Percentiles rank a stretch among this genome's conserved stretches.
phyloP scores from a whole-genome alignment of 2,797 vertebrate species.

The Coluber constrictor region DNA sequence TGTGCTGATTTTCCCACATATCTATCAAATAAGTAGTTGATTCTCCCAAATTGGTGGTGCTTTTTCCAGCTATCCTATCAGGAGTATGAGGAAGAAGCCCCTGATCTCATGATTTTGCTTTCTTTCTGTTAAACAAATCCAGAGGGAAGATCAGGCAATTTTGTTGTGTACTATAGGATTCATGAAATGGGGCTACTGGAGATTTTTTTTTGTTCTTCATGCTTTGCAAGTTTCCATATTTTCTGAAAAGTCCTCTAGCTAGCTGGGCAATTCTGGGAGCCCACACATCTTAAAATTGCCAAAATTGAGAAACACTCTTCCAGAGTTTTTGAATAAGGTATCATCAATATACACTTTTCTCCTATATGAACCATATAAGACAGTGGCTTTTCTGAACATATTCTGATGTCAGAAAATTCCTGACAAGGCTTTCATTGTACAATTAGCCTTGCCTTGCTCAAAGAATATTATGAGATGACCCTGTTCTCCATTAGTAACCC shows the following conservation, averaged over 20 bases:
- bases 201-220: background rate
- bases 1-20: background rate
- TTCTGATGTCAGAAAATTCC: background rate
- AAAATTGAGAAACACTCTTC: background rate
- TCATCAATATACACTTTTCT: background rate
- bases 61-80: background rate
- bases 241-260: background rate
- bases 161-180: background rate
- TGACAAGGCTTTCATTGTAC: background rate
- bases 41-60: background rate
- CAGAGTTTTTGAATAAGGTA: background rate
- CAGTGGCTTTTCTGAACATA: background rate
- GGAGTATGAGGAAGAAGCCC: background rate
- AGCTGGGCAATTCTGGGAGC: background rate
- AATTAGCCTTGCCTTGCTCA: background rate
- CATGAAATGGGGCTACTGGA: background rate
- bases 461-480: background rate
- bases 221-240: background rate
- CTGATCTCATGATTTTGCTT: background rate
- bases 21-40: background rate
- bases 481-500: background rate
- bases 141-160: background rate
- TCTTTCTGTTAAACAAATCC: background rate
- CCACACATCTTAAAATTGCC: background rate
- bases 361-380: background rate